phyloP scores from a whole-genome alignment of 2,113 vertebrate species.

The Spizaetus ornatus region DNA sequence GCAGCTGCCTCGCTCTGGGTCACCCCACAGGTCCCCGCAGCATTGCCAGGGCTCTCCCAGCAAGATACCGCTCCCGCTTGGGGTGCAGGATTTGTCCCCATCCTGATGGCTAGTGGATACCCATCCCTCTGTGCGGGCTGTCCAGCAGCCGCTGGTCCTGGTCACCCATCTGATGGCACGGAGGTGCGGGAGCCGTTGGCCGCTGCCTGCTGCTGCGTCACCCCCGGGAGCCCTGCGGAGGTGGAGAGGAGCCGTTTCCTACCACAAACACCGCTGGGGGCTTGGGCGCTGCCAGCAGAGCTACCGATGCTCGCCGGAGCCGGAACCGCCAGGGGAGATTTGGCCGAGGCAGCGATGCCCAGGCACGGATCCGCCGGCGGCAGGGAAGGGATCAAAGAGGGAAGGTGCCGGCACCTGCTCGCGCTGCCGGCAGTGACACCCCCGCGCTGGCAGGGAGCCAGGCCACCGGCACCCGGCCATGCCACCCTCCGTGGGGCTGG shows the following conservation, averaged over 20 bases:
- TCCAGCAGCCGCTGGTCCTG: background rate
- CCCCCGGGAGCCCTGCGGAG: background rate
- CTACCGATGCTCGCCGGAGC: background rate
- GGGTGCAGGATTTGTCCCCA: background rate
- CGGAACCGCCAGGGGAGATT: background rate
- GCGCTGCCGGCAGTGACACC: background rate
- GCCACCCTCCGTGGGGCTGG: background rate
- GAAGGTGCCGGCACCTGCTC: background rate
- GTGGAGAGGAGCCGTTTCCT: background rate
- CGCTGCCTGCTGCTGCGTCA: fast-evolving
- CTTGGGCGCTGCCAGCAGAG: background rate
- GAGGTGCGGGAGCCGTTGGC: background rate
- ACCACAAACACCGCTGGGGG: background rate
- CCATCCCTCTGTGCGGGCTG: fast-evolving
- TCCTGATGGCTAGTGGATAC: fast-evolving
- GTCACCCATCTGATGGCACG: fast-evolving
- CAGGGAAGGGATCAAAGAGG: conserved; percentile 30
- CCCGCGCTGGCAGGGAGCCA: background rate
- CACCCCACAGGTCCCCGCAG: background rate
- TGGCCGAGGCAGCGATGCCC: background rate
- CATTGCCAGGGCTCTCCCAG: background rate
- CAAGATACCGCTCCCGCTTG: fast-evolving
- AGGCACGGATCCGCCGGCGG: background rate
- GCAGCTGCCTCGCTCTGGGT: background rate
- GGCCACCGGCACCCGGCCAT: background rate